Conservation (phyloP, 2,113 vertebrate genomes). For the Salvator merianae region DNA sequence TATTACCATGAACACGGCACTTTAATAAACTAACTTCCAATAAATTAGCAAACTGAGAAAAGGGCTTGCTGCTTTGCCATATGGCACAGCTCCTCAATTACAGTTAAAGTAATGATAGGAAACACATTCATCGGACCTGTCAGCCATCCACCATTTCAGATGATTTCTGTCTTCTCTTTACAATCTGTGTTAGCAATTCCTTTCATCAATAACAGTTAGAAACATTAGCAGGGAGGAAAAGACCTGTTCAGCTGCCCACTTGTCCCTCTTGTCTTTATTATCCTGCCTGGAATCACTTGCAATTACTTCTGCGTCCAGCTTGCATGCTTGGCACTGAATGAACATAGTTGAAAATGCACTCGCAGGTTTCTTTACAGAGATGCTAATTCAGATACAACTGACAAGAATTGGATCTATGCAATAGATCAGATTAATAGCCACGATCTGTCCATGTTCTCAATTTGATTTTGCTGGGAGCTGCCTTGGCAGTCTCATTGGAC, state of each 20-base stretch:
- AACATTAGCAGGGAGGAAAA: not conserved
- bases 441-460: not conserved
- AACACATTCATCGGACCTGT: not conserved
- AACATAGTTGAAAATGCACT: slow-evolving; percentile 7
- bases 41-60: not conserved
- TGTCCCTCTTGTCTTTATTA: not conserved
- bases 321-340: not conserved
- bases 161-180: not conserved
- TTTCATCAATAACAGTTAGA: not conserved
- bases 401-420: not conserved
- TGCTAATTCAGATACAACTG: not conserved
- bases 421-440: slow-evolving; percentile 20
- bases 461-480: not conserved
- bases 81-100: not conserved
- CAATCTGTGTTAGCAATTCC: not conserved
- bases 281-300: not conserved
- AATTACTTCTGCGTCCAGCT: not conserved
- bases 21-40: not conserved
- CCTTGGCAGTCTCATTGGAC: not conserved
- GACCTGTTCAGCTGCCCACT: not conserved
- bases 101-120: not conserved
- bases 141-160: not conserved
- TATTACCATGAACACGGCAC: not conserved
- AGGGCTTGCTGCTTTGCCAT: not conserved
- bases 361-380: slow-evolving; percentile 7